Percentiles rank a stretch among this genome's conserved stretches.
phyloP scores from a whole-genome alignment of 2,797 vertebrate genomes.

The Malacoctenus gilli region DNA sequence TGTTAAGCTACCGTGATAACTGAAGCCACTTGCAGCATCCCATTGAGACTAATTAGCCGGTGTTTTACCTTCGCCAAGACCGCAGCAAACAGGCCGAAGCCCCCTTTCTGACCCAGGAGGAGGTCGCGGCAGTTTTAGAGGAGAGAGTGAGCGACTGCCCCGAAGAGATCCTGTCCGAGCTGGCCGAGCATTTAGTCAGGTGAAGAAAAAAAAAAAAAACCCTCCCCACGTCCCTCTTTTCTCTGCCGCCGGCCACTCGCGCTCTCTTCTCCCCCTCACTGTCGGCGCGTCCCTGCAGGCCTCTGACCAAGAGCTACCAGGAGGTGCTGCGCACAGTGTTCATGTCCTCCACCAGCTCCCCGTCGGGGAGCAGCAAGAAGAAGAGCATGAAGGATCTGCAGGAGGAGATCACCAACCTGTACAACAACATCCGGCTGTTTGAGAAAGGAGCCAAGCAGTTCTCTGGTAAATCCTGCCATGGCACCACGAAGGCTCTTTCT shows the following conservation, averaged over 20 bases:
- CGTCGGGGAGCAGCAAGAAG: slow-evolving; percentile 86
- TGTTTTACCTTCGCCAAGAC: slow-evolving; percentile 73
- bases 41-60: slow-evolving; percentile 55
- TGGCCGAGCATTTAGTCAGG: slow-evolving; percentile 90
- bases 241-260: no score
- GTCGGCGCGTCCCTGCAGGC: slow-evolving; percentile 71
- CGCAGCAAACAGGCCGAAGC: slow-evolving; percentile 84
- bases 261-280: not conserved
- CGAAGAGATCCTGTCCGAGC: slow-evolving; percentile 89
- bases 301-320: slow-evolving; percentile 89
- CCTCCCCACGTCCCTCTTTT: not conserved
- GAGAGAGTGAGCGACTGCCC: slow-evolving; percentile 86
- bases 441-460: slow-evolving; percentile 92
- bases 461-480: slow-evolving; percentile 80
- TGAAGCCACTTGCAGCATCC: no score
- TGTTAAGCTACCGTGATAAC: no score
- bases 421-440: slow-evolving; percentile 92
- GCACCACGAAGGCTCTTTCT: no score
- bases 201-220: no score
- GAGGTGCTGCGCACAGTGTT: slow-evolving; percentile 90
- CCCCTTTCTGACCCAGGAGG: slow-evolving; percentile 87
- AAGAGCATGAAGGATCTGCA: slow-evolving; percentile 93
- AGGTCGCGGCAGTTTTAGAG: slow-evolving; percentile 86
- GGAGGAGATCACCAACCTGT: slow-evolving; percentile 92
- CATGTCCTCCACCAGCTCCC: slow-evolving; percentile 84